Base-by-base conservation (phyloP, 1,140 invertebrate species). In the Nixonia krombeini region DNA sequence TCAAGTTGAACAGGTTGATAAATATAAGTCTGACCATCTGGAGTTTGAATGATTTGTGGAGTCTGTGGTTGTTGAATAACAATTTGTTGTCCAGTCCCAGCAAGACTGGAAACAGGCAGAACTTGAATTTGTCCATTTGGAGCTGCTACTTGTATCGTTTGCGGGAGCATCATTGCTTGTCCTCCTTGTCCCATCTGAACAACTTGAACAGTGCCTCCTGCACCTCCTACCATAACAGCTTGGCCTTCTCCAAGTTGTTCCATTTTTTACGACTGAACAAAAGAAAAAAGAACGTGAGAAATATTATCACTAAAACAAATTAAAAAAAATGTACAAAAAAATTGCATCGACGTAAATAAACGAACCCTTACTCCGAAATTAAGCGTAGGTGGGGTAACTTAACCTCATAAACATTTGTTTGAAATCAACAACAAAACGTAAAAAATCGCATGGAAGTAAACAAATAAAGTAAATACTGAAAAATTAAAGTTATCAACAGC, bases 21-120 rank as follows among this genome's bases (percentile, higher is more conserved):
- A 51, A 96, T 91, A 63, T 94, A 93, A 0, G 95, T 96, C 81
- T 97, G 95, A n/a, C 96, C 96, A 86, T 97, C 95, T 0, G 93
- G 87, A 6, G 94, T 94, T 80, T 97, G 95, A 25, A 98, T 90
- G 16, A 98, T 87, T 81, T 96, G 93, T 59, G 92, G 89, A 57
- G 90, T 90, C 44, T 92, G 90, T 6, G 86, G 88, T 59, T 89
- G 88, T 56, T 88, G 87, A 25, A 89, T 85, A 7, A 88, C 82
- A 51, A 88, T 86, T 72, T 88, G 87, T 31, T 87, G 86, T n/a
- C 78, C 81, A 49, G 84, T 75, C 41, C 86, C 83, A 73, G 88
- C 86, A 18, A 90, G 62, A 69, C 88, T 88, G 1, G 88, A 87
- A 0, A 90, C 85, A 4, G 89, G 89, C 12, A 91, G 81, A 0